These are phyloP conservation scores for Rhysida immarginata DNA, from an alignment of 1,140 invertebrate genomes.

Conservation along the genomic window DNA sequence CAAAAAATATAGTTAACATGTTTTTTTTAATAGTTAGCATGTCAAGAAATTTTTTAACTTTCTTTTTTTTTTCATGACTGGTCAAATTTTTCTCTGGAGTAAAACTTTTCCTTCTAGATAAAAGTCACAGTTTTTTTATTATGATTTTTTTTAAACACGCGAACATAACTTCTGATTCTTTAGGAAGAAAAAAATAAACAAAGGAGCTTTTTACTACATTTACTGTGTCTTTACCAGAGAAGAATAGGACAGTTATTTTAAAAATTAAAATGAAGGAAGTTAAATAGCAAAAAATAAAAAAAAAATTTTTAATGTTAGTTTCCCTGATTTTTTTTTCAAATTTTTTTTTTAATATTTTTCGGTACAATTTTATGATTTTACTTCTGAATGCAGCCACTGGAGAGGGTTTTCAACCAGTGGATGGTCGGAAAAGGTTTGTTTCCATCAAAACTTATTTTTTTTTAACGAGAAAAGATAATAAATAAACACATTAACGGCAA, in stretches of 20 bases:
- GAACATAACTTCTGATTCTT: too few relatives aligned
- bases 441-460: neutral
- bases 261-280: neutral
- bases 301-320: neutral
- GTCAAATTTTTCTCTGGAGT: slow-evolving; percentile 3
- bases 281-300: neutral
- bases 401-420: slow-evolving; percentile 12
- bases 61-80: neutral
- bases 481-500: too few relatives aligned
- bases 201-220: too few relatives aligned
- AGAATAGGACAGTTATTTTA: slow-evolving; percentile 2
- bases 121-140: neutral
- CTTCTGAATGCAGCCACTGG: slow-evolving; percentile 11
- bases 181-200: too few relatives aligned
- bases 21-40: too few relatives aligned
- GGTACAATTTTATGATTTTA: slow-evolving; percentile 7
- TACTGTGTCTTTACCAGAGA: too few relatives aligned
- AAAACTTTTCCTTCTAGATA: neutral
- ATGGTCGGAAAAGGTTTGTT: slow-evolving; percentile 13
- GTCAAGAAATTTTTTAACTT: too few relatives aligned
- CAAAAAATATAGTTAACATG: too few relatives aligned
- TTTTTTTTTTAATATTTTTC: neutral
- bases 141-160: neutral
- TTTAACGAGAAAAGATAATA: too few relatives aligned
- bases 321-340: neutral